Conservation (phyloP, 2,113 vertebrate species). For the Pterocles burchelli region DNA sequence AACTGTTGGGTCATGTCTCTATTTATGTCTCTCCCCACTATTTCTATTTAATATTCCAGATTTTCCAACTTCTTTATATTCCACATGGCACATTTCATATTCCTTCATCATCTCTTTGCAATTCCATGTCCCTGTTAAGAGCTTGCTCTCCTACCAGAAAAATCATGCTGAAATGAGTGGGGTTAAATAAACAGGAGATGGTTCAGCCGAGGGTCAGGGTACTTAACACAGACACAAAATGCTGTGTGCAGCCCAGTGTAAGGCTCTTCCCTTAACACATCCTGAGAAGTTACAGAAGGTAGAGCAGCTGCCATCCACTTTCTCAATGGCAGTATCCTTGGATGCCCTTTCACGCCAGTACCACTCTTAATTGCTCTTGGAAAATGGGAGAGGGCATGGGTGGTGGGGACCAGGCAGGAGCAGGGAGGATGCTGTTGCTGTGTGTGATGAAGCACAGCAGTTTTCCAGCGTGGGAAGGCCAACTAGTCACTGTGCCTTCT, state of each 20-base stretch:
- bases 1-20: not conserved
- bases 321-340: not conserved
- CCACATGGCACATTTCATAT: not conserved
- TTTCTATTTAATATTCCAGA: not conserved
- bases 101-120: not conserved
- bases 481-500: not conserved
- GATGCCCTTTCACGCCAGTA: not conserved
- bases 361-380: not conserved
- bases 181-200: not conserved
- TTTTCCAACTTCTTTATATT: not conserved
- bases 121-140: not conserved
- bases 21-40: not conserved
- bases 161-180: not conserved
- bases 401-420: not conserved
- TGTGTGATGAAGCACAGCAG: not conserved
- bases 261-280: not conserved
- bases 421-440: not conserved
- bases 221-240: not conserved
- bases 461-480: not conserved
- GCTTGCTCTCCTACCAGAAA: not conserved
- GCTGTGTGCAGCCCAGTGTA: not conserved
- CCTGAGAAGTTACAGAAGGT: not conserved
- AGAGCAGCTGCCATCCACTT: not conserved
- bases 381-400: not conserved
- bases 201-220: not conserved